These are phyloP conservation scores for Zygothrica quintamaculata DNA, from an alignment of 2,888 invertebrate species.

Conservation along the genomic window DNA sequence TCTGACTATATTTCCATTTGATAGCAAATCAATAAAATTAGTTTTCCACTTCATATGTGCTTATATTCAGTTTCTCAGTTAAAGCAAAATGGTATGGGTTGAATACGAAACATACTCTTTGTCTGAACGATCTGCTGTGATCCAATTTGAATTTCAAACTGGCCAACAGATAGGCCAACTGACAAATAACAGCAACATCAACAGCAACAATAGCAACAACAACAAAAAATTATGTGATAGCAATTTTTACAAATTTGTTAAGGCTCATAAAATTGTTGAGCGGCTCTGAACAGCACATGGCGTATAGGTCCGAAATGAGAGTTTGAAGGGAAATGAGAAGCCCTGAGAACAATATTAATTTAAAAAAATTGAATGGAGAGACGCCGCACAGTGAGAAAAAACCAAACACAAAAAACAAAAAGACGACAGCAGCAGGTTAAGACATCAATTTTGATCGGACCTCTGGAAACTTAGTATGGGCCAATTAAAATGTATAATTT, in stretches of 20 bases:
- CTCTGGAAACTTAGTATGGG: constrained; percentile 1
- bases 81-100: no score
- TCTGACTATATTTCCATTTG: no score
- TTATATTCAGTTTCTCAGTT: no score
- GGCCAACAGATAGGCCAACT: constrained; percentile 33
- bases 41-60: no score
- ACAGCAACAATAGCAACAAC: constrained; percentile 5
- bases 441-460: constrained; percentile 41
- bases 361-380: constrained; percentile 43
- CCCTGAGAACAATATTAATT: constrained; percentile 69
- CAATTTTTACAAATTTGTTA: constrained; percentile 78
- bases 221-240: constrained; percentile 32
- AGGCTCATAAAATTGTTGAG: constrained; percentile 73
- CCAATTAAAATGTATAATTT: constrained; percentile 68
- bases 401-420: constrained; percentile 8
- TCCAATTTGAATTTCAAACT: constrained; percentile 62
- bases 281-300: constrained; percentile 63
- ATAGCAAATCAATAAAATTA: no score
- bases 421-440: constrained; percentile 55
- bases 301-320: constrained; percentile 21
- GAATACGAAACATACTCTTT: not conserved
- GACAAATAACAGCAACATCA: constrained; percentile 24
- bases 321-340: constrained; percentile 3
- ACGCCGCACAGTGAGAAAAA: constrained; percentile 34
- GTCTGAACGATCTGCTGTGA: constrained; percentile 33